Percentiles rank a stretch among this genome's conserved stretches.
Conservation (phyloP, 2,888 invertebrate genomes). For the Podabrus alpinus region DNA sequence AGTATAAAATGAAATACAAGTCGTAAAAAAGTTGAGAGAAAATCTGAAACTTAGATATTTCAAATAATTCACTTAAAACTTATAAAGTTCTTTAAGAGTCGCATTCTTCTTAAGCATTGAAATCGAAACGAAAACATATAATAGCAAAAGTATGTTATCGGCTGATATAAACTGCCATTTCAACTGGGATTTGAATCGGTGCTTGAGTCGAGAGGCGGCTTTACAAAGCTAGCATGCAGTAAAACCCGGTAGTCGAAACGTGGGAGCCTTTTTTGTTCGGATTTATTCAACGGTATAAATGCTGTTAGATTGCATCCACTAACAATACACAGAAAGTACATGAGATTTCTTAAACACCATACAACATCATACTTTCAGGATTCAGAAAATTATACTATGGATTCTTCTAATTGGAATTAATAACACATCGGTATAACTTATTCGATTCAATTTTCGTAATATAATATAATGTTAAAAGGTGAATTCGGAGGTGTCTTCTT, state of each 20-base stretch:
- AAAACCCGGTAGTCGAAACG: conserved; percentile 39
- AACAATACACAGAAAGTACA: conserved; percentile 20
- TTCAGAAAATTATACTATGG: background rate
- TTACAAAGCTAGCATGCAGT: conserved; percentile 35
- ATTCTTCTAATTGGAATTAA: background rate
- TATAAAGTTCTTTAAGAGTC: conserved; percentile 20
- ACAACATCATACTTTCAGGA: background rate
- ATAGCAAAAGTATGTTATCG: conserved; percentile 39
- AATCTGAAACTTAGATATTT: conserved; percentile 5
- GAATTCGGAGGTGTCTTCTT: no score
- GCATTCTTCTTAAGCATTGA: conserved; percentile 35
- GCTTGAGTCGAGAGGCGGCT: conserved; percentile 40
- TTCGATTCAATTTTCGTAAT: no score
- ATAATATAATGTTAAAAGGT: no score
- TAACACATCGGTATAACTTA: no score
- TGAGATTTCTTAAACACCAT: background rate
- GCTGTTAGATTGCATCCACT: conserved; percentile 41
- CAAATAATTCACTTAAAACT: conserved; percentile 28
- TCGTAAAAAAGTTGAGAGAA: background rate
- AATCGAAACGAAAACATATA: conserved; percentile 38
- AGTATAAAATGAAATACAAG: background rate
- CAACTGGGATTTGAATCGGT: conserved; percentile 38
- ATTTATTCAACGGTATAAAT: conserved; percentile 39
- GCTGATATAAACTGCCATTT: conserved; percentile 39
- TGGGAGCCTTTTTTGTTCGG: conserved; percentile 41